A percentile compares a stretch with the other conserved stretches of the same genome.
These are phyloP conservation scores for Scaptomyza flava DNA, from an alignment of 2,888 invertebrate genomes.

Conservation along the genomic window DNA sequence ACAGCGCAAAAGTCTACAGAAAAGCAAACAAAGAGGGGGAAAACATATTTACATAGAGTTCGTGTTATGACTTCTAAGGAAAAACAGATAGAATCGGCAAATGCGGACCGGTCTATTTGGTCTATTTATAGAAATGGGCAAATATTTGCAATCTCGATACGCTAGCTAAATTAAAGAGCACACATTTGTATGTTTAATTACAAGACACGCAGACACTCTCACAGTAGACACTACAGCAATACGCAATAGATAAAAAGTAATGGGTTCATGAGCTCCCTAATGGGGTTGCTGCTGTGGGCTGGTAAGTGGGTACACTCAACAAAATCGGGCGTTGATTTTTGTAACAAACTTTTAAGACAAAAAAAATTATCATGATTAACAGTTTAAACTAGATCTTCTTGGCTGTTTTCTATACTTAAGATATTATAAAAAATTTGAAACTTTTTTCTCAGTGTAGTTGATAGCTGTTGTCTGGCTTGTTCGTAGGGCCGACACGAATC, in stretches of 20 bases:
- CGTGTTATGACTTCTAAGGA: conserved; percentile 62
- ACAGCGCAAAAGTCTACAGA: conserved; percentile 82
- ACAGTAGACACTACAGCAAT: conserved; percentile 27
- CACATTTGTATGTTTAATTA: conserved; percentile 71
- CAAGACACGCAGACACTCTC: conserved; percentile 47
- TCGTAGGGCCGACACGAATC: conserved; percentile 12
- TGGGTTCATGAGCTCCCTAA: not conserved
- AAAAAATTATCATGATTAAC: too few relatives aligned
- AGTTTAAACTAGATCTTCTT: too few relatives aligned
- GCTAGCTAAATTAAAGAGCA: conserved; percentile 55
- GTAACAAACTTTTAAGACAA: too few relatives aligned
- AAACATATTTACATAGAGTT: conserved; percentile 35
- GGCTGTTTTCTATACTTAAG: too few relatives aligned
- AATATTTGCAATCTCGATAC: conserved; percentile 61
- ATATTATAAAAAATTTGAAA: too few relatives aligned
- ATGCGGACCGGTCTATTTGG: conserved; percentile 2
- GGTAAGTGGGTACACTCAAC: too few relatives aligned
- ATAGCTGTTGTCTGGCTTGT: not conserved
- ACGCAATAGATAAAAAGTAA: conserved; percentile 43
- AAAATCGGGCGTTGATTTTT: too few relatives aligned
- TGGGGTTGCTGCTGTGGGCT: not conserved
- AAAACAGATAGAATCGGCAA: conserved; percentile 33
- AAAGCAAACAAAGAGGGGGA: conserved; percentile 16
- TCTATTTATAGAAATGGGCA: conserved; percentile 57
- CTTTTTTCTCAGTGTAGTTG: not conserved